phyloP scores from a whole-genome alignment of 2,888 invertebrate genomes.

The Ochlodes sylvanus region DNA sequence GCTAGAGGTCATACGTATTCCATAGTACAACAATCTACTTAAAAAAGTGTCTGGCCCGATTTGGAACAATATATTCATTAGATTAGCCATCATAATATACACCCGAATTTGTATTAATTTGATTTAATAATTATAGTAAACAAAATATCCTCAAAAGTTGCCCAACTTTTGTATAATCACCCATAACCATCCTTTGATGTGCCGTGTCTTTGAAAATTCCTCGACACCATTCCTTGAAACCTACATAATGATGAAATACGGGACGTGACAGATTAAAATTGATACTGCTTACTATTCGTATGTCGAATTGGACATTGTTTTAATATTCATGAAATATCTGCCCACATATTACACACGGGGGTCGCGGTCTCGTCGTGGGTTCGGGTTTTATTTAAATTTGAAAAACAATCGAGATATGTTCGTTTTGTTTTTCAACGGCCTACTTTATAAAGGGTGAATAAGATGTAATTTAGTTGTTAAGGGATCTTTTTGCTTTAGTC shows the following conservation, averaged over 20 bases:
- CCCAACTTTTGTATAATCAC: too few species aligned
- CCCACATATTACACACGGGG: not conserved
- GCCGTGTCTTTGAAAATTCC: not conserved
- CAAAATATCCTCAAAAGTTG: too few species aligned
- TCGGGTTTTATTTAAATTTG: not conserved
- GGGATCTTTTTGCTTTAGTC: too few species aligned
- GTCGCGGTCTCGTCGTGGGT: not conserved
- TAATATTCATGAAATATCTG: constrained; percentile 19
- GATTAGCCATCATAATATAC: too few species aligned
- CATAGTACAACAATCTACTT: too few species aligned
- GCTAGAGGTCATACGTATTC: too few species aligned
- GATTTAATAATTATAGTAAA: too few species aligned
- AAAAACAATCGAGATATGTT: not conserved
- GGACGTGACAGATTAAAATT: constrained; percentile 7
- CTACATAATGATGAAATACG: not conserved
- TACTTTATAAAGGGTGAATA: too few species aligned
- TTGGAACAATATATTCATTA: too few species aligned
- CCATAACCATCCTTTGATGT: not conserved
- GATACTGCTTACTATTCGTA: constrained; percentile 12
- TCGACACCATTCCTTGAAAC: not conserved
- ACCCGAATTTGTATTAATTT: too few species aligned
- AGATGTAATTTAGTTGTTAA: too few species aligned
- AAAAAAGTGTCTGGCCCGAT: too few species aligned
- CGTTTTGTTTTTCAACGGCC: not conserved
- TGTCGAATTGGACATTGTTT: constrained; percentile 19